Conservation (phyloP, 2,797 vertebrate species). For the Notolabrus celidotus region DNA sequence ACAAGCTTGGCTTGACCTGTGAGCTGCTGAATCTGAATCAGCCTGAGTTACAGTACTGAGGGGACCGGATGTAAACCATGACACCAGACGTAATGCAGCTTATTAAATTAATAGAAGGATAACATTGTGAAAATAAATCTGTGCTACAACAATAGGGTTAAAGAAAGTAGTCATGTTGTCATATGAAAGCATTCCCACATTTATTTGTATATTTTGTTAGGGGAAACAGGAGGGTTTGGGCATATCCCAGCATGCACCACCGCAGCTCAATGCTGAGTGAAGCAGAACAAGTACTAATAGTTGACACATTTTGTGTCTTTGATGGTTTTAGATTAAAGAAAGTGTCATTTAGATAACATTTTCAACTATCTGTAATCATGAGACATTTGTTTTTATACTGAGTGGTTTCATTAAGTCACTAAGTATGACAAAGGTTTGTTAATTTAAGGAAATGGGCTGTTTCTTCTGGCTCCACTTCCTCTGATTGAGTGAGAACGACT, state of each 20-base stretch:
- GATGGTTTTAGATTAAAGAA: background rate
- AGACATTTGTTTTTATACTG: background rate
- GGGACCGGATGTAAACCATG: conserved; percentile 36
- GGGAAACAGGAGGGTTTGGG: background rate
- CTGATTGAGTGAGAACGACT: background rate
- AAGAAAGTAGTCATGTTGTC: background rate
- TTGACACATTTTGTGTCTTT: background rate
- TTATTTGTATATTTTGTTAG: background rate
- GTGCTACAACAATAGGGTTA: background rate
- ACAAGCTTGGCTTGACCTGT: conserved; percentile 74
- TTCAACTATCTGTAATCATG: background rate
- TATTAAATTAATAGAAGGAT: background rate
- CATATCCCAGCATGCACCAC: background rate
- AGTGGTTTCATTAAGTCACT: background rate
- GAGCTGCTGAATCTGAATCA: conserved; percentile 44
- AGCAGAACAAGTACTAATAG: background rate
- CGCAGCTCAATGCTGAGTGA: background rate
- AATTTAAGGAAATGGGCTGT: background rate
- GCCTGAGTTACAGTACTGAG: conserved; percentile 48
- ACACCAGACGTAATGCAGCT: background rate
- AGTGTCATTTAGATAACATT: background rate
- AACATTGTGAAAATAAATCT: background rate
- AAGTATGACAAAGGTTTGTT: conserved; percentile 1
- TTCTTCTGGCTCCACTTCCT: background rate
- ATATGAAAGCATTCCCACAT: no score